phyloP scores from a whole-genome alignment of 1,140 invertebrate genomes.

The Wasmannia auropunctata region DNA sequence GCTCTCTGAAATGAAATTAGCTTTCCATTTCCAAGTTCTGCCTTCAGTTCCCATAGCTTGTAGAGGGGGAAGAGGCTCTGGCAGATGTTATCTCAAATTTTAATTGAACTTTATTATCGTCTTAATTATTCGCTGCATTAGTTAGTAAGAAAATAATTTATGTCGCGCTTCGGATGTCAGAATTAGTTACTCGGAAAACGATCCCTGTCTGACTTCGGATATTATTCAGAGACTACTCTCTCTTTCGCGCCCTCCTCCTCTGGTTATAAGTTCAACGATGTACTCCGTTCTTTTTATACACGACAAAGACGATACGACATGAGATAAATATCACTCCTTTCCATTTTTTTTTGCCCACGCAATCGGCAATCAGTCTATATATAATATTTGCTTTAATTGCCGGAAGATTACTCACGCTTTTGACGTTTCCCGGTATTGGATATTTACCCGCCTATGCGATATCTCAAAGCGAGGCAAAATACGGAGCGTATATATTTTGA shows the following conservation, averaged over 20 bases:
- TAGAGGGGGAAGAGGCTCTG: no score
- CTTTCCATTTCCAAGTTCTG: conserved; percentile 54
- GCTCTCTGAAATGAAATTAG: conserved; percentile 54
- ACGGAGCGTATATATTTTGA: conserved; percentile 15
- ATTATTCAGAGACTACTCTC: conserved; percentile 22
- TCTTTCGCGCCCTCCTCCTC: background rate
- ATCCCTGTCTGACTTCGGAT: background rate
- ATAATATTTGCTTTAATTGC: conserved; percentile 31
- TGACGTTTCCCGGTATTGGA: background rate
- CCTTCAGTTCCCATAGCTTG: conserved; percentile 13
- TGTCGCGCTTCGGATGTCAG: conserved; percentile 25
- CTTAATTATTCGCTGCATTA: conserved; percentile 58
- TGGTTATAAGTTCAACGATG: background rate
- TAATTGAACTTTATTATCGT: conserved; percentile 55
- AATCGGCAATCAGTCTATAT: background rate
- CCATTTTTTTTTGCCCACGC: background rate
- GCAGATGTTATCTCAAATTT: conserved; percentile 51
- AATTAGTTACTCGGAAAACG: conserved; percentile 35
- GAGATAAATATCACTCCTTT: background rate
- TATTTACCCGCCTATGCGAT: conserved; percentile 20
- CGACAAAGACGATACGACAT: background rate
- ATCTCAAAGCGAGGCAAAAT: conserved; percentile 7
- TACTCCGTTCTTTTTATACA: background rate
- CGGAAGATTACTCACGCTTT: background rate
- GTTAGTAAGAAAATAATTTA: conserved; percentile 46